These are phyloP conservation scores for Zosterops japonicus DNA, from an alignment of 2,113 vertebrate genomes.

Conservation along the genomic window DNA sequence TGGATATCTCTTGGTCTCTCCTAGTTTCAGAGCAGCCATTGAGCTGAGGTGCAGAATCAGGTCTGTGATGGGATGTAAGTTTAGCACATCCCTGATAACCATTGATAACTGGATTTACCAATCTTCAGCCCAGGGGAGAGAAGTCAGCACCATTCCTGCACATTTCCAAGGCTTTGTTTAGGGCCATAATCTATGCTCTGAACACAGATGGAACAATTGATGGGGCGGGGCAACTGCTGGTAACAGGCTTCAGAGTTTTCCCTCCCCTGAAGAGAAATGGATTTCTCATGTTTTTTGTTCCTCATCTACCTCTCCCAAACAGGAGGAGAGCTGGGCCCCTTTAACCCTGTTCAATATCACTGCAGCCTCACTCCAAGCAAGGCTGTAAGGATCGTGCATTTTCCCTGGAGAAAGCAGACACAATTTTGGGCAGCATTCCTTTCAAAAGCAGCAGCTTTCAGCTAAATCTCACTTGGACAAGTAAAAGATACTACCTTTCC, in stretches of 20 bases:
- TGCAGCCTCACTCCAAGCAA: background rate
- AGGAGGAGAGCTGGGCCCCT: background rate
- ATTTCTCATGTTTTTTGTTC: background rate
- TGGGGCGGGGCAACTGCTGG: background rate
- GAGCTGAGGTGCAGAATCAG: background rate
- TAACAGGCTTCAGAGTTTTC: background rate
- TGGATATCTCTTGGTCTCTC: background rate
- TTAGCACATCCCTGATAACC: background rate
- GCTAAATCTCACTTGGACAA: background rate
- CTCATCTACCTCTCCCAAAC: background rate
- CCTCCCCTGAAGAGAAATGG: rapidly evolving
- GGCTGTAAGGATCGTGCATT: rapidly evolving
- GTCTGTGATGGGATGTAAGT: background rate
- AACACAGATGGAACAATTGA: background rate
- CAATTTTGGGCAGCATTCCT: background rate
- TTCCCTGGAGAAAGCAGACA: background rate
- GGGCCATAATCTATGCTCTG: background rate
- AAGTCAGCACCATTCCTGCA: background rate
- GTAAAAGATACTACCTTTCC: background rate
- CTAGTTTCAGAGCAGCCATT: background rate
- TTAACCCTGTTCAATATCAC: background rate
- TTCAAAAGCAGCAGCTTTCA: slow-evolving; percentile 5
- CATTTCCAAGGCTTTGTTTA: background rate
- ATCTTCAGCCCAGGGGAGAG: background rate
- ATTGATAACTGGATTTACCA: background rate